Evolutionary conservation across 2,113 vertebrate genomes (phyloP).

Genomic region (Salvator merianae): DNA sequence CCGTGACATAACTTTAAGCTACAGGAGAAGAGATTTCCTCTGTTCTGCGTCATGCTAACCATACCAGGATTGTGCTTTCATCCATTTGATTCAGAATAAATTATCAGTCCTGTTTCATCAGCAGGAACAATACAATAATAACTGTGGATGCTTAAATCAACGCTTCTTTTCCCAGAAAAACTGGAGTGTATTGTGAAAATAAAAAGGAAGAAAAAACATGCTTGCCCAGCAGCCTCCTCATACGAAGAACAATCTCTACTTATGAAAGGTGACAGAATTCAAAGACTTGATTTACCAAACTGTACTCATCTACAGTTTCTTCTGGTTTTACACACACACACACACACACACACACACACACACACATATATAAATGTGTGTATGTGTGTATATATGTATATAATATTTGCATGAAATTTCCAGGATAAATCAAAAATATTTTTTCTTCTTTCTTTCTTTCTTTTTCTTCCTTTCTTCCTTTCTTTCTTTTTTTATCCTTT

Average conservation of each 20-base stretch:
- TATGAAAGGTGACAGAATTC: background rate
- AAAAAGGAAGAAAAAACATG: background rate
- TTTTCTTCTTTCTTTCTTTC: no score
- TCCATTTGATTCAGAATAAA: conserved; percentile 11
- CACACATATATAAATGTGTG: no score
- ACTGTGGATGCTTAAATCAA: conserved; percentile 32
- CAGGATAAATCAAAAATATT: no score
- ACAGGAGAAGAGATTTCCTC: background rate
- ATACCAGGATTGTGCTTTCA: conserved; percentile 9
- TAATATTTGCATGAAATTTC: no score
- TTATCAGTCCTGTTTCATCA: conserved; percentile 28
- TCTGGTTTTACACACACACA: background rate
- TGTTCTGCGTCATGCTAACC: background rate
- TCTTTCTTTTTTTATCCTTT: no score
- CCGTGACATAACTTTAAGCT: background rate
- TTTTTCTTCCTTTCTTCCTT: no score
- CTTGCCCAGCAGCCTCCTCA: fast-evolving
- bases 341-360: no score
- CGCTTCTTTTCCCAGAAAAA: conserved; percentile 36
- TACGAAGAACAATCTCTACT: background rate
- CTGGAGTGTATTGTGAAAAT: conserved; percentile 1
- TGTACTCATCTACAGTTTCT: background rate
- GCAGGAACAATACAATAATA: conserved; percentile 37
- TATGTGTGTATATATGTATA: no score
- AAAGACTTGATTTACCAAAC: background rate